phyloP scores from a whole-genome alignment of 1,140 invertebrate genomes.

The Belonocnema kinseyi region DNA sequence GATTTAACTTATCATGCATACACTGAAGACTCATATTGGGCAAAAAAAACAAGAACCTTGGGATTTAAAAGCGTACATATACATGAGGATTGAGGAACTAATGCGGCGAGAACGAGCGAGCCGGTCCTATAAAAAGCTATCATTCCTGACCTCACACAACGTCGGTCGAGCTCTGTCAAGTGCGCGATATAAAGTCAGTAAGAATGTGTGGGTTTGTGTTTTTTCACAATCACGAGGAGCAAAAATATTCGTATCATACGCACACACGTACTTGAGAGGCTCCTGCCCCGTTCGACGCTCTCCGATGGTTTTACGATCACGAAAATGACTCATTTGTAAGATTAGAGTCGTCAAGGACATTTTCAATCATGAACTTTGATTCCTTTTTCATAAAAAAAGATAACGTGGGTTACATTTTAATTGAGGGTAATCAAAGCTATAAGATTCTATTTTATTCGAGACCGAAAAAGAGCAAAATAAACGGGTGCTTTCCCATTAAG shows the following conservation, averaged over 20 bases:
- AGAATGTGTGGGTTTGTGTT: conserved; percentile 40
- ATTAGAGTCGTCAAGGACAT: neutral
- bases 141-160: conserved; percentile 71
- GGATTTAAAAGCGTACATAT: conserved; percentile 19
- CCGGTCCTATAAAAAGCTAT: conserved; percentile 69
- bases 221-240: conserved; percentile 11
- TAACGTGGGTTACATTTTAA: no score
- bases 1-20: neutral
- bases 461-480: no score
- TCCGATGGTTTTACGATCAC: neutral
- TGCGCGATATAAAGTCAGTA: conserved; percentile 54
- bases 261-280: neutral
- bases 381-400: no score
- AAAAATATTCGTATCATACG: conserved; percentile 27
- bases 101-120: conserved; percentile 44
- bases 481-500: no score
- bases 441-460: no score
- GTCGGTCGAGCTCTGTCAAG: conserved; percentile 56
- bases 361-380: no score
- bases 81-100: conserved; percentile 37
- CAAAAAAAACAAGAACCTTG: conserved; percentile 5
- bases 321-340: conserved; percentile 14
- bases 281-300: neutral
- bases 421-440: no score
- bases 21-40: neutral